Evolutionary conservation across 1,140 invertebrate species (phyloP), one percentile per base, ranked within the genome.

Genomic region (Orius insidiosus): DNA sequence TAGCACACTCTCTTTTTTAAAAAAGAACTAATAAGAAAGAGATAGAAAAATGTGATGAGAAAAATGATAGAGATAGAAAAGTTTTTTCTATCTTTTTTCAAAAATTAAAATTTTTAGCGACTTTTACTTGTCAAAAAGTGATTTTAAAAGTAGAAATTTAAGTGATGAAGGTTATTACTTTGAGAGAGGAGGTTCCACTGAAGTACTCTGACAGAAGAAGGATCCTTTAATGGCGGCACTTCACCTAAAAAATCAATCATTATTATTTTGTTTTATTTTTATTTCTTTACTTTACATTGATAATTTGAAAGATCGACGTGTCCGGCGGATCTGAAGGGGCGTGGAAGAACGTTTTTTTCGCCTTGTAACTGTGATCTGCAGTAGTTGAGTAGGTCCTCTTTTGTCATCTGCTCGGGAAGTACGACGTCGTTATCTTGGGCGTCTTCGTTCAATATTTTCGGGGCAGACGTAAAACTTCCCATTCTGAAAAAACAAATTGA

Each of bases 171-270:
- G 13, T 11, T 45, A 58, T 61, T 67, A 82, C 79, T 75, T 71
- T 83, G 78, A 10, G 80, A 77, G 5, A 83, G 60, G 51, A 82
- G 68, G 58, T 83, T 83, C 79, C 80, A 83, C 54, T 82, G 79
- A 53, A 83, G 66, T 13, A 83, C 55, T 52, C 78, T 63, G 47
- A 82, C 57, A 18, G 34, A 51, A 13, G 50, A 44, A 33, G 41
- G 24, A 16, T 43, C 41, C n/a, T 15, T 32, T n/a, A 43, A 18
- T n/a, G 19, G 24, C n/a, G 41, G 24, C 24, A 43, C 7, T 30
- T 31, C 41, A 30, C 31, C n/a, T 24, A 24, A 4, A 24, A 24
- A 24, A 24, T n/a, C n/a, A n/a, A n/a, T n/a, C 24, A 24, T 24
- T 24, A 36, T 36, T 4, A 36, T 15, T 11, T 36, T 15, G 3